phyloP scores from a whole-genome alignment of 2,888 invertebrate genomes.

The Ganaspis brasiliensis region DNA sequence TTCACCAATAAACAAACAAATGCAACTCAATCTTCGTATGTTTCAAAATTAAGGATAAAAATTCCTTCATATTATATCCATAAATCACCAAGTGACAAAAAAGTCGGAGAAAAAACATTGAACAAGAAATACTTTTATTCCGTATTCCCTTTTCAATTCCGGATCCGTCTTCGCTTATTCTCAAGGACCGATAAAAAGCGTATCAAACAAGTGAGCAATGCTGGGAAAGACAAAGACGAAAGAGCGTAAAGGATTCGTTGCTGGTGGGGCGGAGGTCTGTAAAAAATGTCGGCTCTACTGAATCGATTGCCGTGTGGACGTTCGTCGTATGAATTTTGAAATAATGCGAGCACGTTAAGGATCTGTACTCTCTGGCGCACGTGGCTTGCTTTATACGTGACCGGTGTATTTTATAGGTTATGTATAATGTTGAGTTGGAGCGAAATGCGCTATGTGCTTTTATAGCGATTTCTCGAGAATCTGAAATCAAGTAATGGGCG shows the following conservation, averaged over 20 bases:
- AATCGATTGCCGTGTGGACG: conserved; percentile 53
- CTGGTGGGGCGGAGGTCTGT: background rate
- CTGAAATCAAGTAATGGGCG: conserved; percentile 48
- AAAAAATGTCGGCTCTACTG: conserved; percentile 37
- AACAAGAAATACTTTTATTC: conserved; percentile 11
- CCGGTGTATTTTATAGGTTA: conserved; percentile 50
- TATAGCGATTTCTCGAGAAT: conserved; percentile 44
- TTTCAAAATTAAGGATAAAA: background rate
- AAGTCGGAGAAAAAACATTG: no score
- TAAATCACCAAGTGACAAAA: background rate
- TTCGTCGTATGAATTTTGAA: conserved; percentile 71
- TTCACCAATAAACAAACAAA: no score
- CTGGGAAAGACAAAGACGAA: conserved; percentile 26
- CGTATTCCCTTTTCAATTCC: conserved; percentile 20
- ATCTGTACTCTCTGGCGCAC: conserved; percentile 55
- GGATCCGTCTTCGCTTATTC: conserved; percentile 18
- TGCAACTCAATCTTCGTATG: no score
- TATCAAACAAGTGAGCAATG: conserved; percentile 36
- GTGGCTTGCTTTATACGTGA: conserved; percentile 60
- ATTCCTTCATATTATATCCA: background rate
- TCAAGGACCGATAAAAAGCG: conserved; percentile 38
- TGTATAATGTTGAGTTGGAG: conserved; percentile 35
- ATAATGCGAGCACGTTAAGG: conserved; percentile 70
- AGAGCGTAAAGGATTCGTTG: conserved; percentile 35
- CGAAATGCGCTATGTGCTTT: conserved; percentile 41